Base-by-base conservation (phyloP, 2,888 invertebrate genomes). In the Rugalucina vietnamica region DNA sequence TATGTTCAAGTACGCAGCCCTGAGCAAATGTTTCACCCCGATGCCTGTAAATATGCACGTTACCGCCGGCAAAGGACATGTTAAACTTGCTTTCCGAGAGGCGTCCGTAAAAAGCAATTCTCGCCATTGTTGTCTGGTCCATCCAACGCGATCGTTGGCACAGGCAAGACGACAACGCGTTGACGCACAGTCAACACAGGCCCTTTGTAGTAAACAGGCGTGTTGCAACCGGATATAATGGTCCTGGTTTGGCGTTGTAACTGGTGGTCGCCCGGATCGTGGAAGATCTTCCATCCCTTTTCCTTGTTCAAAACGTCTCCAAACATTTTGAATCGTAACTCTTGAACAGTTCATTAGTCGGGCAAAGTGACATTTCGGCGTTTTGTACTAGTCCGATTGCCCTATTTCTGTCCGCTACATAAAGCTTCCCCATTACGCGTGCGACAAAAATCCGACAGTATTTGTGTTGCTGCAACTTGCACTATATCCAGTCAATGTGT, bases 71-170 rank as follows among this genome's bases (percentile, higher is more conserved):
- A 37, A 79, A 60, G 14, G 36, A 39, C 21, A 79, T 8, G 36
- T 72, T 54, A 43, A 79, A 73, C 37, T 43, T 79, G n/a, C 74
- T 74, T 21, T 34, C n/a, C n/a, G n/a, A n/a, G n/a, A n/a, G n/a
- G n/a, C 65, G 14, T 65, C 65, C 12, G 34, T 65, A 65, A 65
- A 65, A 1, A 65, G 34, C 10, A 65, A 21, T 5, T 65, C 2
- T 2, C 34, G 32, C 65, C 65, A 65, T 24, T 34, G 32, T 3
- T 65, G 34, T 24, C 65, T 65, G 65, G 18, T 3, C 65, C 65
- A 60, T 27, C 29, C 60, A 2, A 10, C 21, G 21, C 34, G 65
- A 34, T 65, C 34, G 32, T 65, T 65, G 4, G 65, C 65, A 32
- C 32, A 65, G 4, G 65, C 65, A 21, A 65, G 65, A 1, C 65